Evolutionary conservation across 2,888 invertebrate species (phyloP), one percentile per base, ranked within the genome.

Genomic region (Oasisia sp.): DNA sequence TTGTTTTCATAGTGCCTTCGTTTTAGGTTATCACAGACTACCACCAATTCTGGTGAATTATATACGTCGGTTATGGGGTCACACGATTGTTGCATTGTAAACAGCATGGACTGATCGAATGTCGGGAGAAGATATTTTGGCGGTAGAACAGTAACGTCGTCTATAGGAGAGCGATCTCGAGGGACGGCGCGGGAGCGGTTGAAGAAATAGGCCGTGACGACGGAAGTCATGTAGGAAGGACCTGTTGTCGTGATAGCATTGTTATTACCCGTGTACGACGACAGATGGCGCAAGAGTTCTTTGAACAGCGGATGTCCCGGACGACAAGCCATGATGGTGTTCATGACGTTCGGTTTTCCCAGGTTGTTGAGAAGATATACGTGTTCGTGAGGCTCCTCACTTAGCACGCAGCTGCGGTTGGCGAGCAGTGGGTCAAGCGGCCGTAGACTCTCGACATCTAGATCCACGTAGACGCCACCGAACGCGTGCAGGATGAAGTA

Each of bases 391-490:
- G 93, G 91, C 91, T 94, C 94, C 92, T 94, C 93, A 8, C 92
- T 92, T 32, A 94, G 89, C n/a, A 94, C 32, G 74, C 93, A 94
- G 56, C 93, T 90, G 44, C 93, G 93, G 32, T 89, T 92, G 50
- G 90, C 74, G 2, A 93, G 93, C 94, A 93, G 93, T 32, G 90
- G 56, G 92, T 94, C 93, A 32, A 94, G 90, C 0, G 94, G 93
- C 56, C 93, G 92, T 74, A 94, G 90, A 32, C 92, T 90, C 89
- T 92, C 93, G 90, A 93, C 92, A 90, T 94, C 94, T 14, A 94
- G 32, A 91, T 94, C 94, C 12, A 93, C 92, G 91, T 94, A 94
- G 32, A 94, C 91, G 9, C 94, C 94, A 12, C 94, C 94, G 92
- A 91, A 94, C 14, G 92, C 91, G 89, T 94, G 92, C 32, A 94